A percentile compares a stretch with the other conserved stretches of the same genome.
phyloP scores from a whole-genome alignment of 1,140 invertebrate species.

The Sweltsa coloradensis region DNA sequence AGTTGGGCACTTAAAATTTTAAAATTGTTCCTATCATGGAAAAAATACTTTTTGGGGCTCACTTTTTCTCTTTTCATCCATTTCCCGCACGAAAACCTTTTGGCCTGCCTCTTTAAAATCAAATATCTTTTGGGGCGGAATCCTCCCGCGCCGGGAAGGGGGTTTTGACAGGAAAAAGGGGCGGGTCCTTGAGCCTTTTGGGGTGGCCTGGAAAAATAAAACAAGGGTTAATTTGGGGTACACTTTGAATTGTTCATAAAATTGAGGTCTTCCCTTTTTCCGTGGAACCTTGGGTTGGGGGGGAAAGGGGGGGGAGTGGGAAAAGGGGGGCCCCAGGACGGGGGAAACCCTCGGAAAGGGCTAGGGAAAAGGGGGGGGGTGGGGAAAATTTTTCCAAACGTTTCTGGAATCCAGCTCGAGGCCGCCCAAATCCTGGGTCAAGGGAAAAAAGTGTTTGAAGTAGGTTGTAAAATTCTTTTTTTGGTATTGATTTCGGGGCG shows the following conservation, averaged over 20 bases:
- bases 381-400: conserved; percentile 29
- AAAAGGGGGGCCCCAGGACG: conserved; percentile 51
- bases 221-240: conserved; percentile 58
- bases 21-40: neutral
- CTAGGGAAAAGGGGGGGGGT: conserved; percentile 24
- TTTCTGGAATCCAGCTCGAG: conserved; percentile 45
- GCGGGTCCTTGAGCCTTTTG: conserved; percentile 52
- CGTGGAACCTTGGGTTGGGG: conserved; percentile 63
- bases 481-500: conserved; percentile 39
- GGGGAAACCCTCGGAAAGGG: too few species aligned
- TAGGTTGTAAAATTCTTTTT: conserved; percentile 36
- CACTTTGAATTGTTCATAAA: conserved; percentile 64
- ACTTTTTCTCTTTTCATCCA: conserved; percentile 22
- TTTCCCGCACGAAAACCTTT: conserved; percentile 26
- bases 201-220: conserved; percentile 51
- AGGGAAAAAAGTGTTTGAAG: conserved; percentile 33
- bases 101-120: conserved; percentile 45
- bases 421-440: conserved; percentile 46
- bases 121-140: conserved; percentile 46
- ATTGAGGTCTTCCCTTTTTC: conserved; percentile 43
- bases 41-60: conserved; percentile 24
- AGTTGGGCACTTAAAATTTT: neutral
- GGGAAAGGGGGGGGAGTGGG: conserved; percentile 69
- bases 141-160: conserved; percentile 43
- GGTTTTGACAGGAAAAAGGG: conserved; percentile 47